Conservation (phyloP, 2,113 vertebrate genomes). For the Phalacrocorax carbo region DNA sequence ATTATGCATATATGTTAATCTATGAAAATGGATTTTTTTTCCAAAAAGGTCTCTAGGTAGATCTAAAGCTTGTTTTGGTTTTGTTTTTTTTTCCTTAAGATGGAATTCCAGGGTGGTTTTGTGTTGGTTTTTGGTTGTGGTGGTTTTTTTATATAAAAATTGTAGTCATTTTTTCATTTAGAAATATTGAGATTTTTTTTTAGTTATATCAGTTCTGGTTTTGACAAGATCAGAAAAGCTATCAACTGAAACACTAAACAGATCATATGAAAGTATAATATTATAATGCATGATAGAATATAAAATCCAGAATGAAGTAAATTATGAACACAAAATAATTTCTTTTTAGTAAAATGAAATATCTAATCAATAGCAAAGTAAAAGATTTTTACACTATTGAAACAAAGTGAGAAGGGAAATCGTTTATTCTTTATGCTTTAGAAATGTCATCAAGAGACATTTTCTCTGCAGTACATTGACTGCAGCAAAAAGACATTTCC, state of each 20-base stretch:
- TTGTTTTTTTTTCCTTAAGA: neutral
- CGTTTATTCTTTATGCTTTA: neutral
- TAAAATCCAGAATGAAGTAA: neutral
- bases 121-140: no score
- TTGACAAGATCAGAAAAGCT: neutral
- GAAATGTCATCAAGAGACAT: neutral
- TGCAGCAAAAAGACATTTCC: neutral
- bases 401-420: neutral
- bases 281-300: neutral
- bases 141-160: neutral
- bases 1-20: neutral
- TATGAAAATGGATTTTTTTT: neutral
- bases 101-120: neutral
- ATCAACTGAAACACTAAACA: neutral
- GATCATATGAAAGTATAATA: neutral
- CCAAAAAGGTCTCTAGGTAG: neutral
- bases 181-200: neutral
- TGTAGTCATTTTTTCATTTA: neutral
- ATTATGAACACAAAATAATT: neutral
- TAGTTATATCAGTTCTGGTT: neutral
- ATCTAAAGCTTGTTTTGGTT: neutral
- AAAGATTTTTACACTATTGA: neutral
- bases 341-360: neutral
- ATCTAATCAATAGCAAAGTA: neutral
- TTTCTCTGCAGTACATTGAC: neutral